A percentile compares a stretch with the other conserved stretches of the same genome.
phyloP scores from a whole-genome alignment of 2,113 vertebrate species.

The Ifrita kowaldi region DNA sequence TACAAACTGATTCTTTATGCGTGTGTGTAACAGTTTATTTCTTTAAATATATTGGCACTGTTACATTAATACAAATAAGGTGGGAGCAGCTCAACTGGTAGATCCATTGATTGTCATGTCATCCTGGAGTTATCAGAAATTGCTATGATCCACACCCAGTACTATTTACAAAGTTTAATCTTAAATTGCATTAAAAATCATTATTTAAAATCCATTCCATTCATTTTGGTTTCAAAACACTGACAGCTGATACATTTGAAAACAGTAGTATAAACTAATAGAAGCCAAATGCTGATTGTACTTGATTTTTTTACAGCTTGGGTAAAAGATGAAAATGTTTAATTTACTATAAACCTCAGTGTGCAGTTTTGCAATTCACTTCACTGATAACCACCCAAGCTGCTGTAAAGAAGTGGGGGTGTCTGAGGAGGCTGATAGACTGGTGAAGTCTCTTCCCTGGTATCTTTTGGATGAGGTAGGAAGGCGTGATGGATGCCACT shows the following conservation, averaged over 20 bases:
- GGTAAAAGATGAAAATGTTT: not conserved
- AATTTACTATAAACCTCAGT: not conserved
- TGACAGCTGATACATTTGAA: not conserved
- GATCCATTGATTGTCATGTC: not conserved
- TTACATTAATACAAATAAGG: not conserved
- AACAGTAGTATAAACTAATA: not conserved
- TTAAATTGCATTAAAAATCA: not conserved
- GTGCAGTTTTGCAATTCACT: not conserved
- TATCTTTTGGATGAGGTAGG: not conserved
- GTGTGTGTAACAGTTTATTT: not conserved
- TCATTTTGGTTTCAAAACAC: not conserved
- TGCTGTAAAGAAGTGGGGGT: not conserved
- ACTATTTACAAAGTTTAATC: not conserved
- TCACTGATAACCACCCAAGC: not conserved
- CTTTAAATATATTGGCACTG: not conserved
- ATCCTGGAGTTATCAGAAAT: not conserved
- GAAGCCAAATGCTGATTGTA: not conserved
- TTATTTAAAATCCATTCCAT: constrained; percentile 35
- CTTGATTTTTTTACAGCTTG: not conserved
- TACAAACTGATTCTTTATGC: not conserved
- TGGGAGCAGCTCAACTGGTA: not conserved
- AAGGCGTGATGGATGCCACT: not conserved
- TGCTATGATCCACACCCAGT: not conserved
- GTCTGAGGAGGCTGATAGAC: not conserved
- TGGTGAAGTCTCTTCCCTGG: not conserved